Evolutionary conservation across 2,888 invertebrate genomes (phyloP).

Genomic region (Lobophora halterata): DNA sequence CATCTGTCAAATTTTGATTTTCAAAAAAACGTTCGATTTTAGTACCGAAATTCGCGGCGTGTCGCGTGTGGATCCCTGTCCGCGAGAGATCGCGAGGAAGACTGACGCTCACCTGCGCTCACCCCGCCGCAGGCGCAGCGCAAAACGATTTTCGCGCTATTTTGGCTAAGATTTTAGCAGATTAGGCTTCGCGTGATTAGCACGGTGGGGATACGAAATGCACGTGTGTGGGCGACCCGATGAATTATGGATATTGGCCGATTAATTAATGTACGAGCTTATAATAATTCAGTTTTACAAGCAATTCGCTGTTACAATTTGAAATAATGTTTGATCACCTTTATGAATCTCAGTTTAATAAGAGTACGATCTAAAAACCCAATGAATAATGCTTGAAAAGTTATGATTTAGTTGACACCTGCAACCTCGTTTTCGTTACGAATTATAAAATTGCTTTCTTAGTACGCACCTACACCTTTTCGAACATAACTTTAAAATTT

Average conservation of each 20-base stretch:
- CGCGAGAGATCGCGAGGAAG: slow-evolving; percentile 72
- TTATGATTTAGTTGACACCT: too few relatives aligned
- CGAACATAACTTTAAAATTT: too few relatives aligned
- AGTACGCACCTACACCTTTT: too few relatives aligned
- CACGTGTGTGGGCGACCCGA: slow-evolving; percentile 66
- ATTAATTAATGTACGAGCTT: slow-evolving; percentile 54
- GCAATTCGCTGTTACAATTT: slow-evolving; percentile 33
- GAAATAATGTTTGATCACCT: slow-evolving; percentile 15
- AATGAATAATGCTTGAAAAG: too few relatives aligned
- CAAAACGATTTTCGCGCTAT: slow-evolving; percentile 79
- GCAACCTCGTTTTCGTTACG: too few relatives aligned
- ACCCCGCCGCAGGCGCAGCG: slow-evolving; percentile 69
- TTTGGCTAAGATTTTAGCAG: slow-evolving; percentile 78
- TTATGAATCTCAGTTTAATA: slow-evolving; percentile 10
- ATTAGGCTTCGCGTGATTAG: slow-evolving; percentile 76
- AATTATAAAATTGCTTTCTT: too few relatives aligned
- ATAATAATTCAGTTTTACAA: slow-evolving; percentile 53
- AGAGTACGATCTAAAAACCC: neutral
- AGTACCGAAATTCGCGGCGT: slow-evolving; percentile 66
- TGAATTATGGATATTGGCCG: slow-evolving; percentile 55
- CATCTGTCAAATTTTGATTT: slow-evolving; percentile 21
- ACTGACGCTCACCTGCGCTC: slow-evolving; percentile 72
- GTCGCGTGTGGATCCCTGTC: slow-evolving; percentile 68
- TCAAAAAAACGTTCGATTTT: slow-evolving; percentile 50
- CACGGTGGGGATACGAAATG: slow-evolving; percentile 55